Evolutionary conservation across 2,113 vertebrate genomes (phyloP).

Genomic region (Struthidea cinerea): DNA sequence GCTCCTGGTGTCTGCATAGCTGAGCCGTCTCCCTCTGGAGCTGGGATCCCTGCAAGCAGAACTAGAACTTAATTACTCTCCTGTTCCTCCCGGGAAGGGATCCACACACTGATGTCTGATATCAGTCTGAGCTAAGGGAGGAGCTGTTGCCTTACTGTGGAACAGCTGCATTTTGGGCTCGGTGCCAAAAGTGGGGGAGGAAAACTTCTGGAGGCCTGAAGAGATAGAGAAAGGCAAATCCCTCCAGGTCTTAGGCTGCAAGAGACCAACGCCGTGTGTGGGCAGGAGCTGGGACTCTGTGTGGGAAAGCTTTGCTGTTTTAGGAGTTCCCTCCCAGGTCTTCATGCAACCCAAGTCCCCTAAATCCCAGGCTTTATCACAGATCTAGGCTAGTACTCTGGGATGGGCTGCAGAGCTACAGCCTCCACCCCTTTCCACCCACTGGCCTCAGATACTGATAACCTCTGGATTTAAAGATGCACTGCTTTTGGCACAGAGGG

Average conservation of each 20-base stretch:
- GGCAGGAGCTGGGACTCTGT: neutral
- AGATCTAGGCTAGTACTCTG: neutral
- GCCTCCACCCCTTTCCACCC: neutral
- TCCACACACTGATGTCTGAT: neutral
- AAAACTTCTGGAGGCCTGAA: slow-evolving; percentile 31
- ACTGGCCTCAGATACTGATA: neutral
- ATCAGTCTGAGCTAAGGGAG: neutral
- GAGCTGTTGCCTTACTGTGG: neutral
- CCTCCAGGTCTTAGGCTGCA: slow-evolving; percentile 31
- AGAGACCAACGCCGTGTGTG: neutral
- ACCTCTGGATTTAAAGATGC: neutral
- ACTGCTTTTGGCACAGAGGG: neutral
- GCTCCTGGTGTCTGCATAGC: neutral
- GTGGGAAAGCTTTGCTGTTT: slow-evolving; percentile 28
- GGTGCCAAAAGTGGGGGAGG: slow-evolving; percentile 45
- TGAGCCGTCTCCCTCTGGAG: neutral
- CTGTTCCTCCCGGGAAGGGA: slow-evolving; percentile 3
- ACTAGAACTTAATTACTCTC: neutral
- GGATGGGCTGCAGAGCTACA: neutral
- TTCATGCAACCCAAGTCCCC: neutral
- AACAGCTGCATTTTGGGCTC: slow-evolving; percentile 38
- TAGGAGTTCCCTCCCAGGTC: slow-evolving; percentile 7
- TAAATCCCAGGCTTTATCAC: slow-evolving; percentile 1
- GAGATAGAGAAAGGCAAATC: slow-evolving; percentile 21
- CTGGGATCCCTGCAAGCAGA: neutral